Evolutionary conservation across 2,797 vertebrate genomes (phyloP).

Genomic region (Leptodactylus fallax): DNA sequence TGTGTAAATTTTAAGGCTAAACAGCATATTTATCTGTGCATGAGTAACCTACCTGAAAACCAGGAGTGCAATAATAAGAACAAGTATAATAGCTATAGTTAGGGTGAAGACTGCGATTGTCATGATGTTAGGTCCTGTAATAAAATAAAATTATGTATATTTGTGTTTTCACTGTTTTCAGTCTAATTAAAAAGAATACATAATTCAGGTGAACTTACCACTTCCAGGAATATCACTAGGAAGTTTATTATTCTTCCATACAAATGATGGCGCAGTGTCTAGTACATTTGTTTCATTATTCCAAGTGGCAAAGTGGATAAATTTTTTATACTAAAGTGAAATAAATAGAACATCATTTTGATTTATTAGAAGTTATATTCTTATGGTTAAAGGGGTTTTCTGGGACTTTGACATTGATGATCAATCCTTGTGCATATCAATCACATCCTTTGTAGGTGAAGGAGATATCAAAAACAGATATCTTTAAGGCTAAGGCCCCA

Average conservation of each 20-base stretch:
- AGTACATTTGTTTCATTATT: slow-evolving; percentile 64
- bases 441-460: too few relatives aligned
- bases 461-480: too few relatives aligned
- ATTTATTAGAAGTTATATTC: too few relatives aligned
- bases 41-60: slow-evolving; percentile 85
- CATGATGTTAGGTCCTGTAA: slow-evolving; percentile 70
- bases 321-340: slow-evolving; percentile 78
- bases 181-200: too few relatives aligned
- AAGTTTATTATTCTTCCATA: slow-evolving; percentile 80
- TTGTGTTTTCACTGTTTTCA: too few relatives aligned
- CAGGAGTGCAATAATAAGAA: slow-evolving; percentile 86
- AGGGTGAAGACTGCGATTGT: slow-evolving; percentile 87
- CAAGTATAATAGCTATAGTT: slow-evolving; percentile 81
- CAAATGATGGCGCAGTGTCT: slow-evolving; percentile 70
- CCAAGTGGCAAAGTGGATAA: slow-evolving; percentile 83
- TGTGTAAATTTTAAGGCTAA: background rate
- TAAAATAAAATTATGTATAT: slow-evolving; percentile 2
- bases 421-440: too few relatives aligned
- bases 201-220: slow-evolving; percentile 72
- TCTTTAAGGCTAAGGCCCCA: too few relatives aligned
- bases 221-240: slow-evolving; percentile 76
- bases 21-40: too few relatives aligned
- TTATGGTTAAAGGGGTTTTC: too few relatives aligned
- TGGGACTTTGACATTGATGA: too few relatives aligned
- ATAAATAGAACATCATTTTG: background rate